phyloP scores from a whole-genome alignment of 2,113 vertebrate genomes.

The Labeo catla region DNA sequence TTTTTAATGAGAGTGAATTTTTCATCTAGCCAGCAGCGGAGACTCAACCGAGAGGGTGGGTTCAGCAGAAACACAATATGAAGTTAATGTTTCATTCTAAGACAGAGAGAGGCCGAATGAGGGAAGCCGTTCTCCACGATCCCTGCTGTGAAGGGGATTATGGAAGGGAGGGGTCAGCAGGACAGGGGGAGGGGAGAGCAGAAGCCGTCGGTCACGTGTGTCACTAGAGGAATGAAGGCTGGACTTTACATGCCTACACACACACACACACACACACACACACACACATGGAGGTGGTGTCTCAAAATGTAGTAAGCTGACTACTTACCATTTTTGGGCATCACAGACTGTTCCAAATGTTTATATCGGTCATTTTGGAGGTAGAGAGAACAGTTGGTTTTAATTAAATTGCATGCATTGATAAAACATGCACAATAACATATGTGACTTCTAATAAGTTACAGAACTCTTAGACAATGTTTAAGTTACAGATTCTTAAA shows the following conservation, averaged over 20 bases:
- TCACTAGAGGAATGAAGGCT: background rate
- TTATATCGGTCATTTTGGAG: background rate
- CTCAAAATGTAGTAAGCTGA: background rate
- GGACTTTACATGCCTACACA: background rate
- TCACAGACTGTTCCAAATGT: background rate
- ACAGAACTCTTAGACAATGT: background rate
- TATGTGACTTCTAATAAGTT: background rate
- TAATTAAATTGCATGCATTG: background rate
- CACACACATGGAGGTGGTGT: background rate
- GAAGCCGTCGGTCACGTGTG: background rate
- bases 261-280: background rate
- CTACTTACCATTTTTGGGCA: slow-evolving; percentile 9
- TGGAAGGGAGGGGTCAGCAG: background rate
- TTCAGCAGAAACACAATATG: slow-evolving; percentile 38
- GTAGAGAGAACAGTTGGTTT: background rate
- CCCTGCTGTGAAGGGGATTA: slow-evolving; percentile 18
- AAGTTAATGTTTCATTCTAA: slow-evolving; percentile 54
- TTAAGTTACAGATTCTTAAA: background rate
- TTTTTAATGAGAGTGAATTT: slow-evolving; percentile 57
- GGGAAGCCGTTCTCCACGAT: slow-evolving; percentile 20
- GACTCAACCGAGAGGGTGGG: background rate
- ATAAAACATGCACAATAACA: background rate
- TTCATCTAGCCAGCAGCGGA: slow-evolving; percentile 38
- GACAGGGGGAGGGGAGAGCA: background rate
- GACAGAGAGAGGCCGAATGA: slow-evolving; percentile 6